A percentile compares a stretch with the other conserved stretches of the same genome.
phyloP scores from a whole-genome alignment of 2,888 invertebrate species.

The Pyrocoelia pectoralis region DNA sequence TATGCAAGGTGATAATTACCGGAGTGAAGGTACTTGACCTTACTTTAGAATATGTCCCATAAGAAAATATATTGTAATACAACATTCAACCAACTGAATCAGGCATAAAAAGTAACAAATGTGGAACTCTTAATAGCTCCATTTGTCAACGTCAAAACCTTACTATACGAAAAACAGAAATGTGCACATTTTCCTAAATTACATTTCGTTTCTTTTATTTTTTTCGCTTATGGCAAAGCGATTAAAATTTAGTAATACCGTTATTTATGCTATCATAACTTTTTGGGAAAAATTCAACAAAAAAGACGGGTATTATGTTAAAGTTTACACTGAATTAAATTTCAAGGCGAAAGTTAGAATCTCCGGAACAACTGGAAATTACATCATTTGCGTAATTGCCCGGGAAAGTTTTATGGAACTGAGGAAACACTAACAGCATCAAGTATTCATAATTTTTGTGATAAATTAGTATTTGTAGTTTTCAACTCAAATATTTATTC shows the following conservation, averaged over 20 bases:
- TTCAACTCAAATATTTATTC: slow-evolving; percentile 14
- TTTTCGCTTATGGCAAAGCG: neutral
- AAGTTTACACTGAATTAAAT: slow-evolving; percentile 15
- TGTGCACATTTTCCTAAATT: neutral
- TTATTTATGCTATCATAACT: neutral
- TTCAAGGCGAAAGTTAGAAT: slow-evolving; percentile 18
- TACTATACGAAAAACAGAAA: neutral
- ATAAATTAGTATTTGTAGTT: slow-evolving; percentile 20
- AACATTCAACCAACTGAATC: neutral
- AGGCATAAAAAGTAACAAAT: neutral
- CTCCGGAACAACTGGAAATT: slow-evolving; percentile 24
- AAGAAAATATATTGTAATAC: neutral
- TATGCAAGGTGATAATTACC: no score
- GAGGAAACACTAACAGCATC: slow-evolving; percentile 18
- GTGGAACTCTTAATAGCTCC: neutral
- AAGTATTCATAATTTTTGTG: slow-evolving; percentile 16
- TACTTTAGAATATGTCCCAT: no score
- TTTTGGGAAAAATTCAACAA: neutral
- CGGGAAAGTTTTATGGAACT: slow-evolving; percentile 20
- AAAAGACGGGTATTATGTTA: neutral
- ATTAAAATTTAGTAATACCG: slow-evolving; percentile 1
- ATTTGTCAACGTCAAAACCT: neutral
- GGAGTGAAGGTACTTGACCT: no score
- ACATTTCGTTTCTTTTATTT: neutral
- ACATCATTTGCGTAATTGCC: slow-evolving; percentile 26